Percentiles rank a stretch among this genome's conserved stretches.
These are phyloP conservation scores for Lepus timidus DNA, from an alignment of 2,113 vertebrate species.

Conservation along the genomic window DNA sequence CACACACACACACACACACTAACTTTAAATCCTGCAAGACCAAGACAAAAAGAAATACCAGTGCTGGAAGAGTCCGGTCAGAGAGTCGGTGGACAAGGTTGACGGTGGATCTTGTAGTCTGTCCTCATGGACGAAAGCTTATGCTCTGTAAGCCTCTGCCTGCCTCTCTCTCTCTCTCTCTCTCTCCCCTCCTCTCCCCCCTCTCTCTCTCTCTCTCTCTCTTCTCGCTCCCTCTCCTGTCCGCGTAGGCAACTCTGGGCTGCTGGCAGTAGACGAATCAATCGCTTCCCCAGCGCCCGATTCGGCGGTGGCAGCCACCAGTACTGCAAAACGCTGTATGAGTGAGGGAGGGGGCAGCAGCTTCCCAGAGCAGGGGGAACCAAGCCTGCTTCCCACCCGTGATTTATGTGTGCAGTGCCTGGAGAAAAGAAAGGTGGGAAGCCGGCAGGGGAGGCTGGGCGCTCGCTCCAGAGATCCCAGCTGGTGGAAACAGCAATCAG, in stretches of 20 bases:
- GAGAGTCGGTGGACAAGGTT: background rate
- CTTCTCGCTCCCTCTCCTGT: background rate
- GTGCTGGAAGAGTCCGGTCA: constrained; percentile 51
- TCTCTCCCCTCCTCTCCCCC: background rate
- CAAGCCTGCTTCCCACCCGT: constrained; percentile 70
- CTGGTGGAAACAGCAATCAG: background rate
- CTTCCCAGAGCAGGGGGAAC: constrained; percentile 43
- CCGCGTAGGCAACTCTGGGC: constrained; percentile 75
- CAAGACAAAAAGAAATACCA: constrained; percentile 74
- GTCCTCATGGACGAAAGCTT: constrained; percentile 68
- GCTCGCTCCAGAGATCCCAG: constrained; percentile 47
- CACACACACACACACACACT: background rate
- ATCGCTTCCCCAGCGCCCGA: constrained; percentile 66
- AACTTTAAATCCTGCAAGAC: constrained; percentile 66
- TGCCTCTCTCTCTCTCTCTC: constrained; percentile 9
- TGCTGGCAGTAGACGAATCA: constrained; percentile 75
- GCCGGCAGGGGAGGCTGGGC: constrained; percentile 43
- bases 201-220: background rate
- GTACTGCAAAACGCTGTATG: constrained; percentile 74
- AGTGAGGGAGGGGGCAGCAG: constrained; percentile 55
- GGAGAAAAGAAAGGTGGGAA: constrained; percentile 61
- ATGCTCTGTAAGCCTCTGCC: background rate
- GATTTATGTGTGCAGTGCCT: constrained; percentile 68
- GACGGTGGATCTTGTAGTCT: constrained; percentile 32
- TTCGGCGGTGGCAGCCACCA: constrained; percentile 57